phyloP scores from a whole-genome alignment of 1,140 invertebrate species.

The Sipha flava region DNA sequence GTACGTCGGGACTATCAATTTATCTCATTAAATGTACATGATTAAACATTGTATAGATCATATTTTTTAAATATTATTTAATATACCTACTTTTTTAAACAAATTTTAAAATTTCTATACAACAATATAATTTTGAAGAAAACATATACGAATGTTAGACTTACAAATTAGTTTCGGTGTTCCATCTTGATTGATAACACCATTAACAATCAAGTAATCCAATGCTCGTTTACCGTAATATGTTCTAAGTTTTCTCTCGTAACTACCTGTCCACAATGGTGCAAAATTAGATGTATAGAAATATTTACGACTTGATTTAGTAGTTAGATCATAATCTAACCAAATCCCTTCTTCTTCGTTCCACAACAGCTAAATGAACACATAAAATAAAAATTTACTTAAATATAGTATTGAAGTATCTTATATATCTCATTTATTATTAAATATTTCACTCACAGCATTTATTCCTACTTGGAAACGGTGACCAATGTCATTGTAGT shows the following conservation, averaged over 20 bases:
- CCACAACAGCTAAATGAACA: conserved; percentile 54
- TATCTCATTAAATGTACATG: too few species aligned
- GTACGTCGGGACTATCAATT: too few species aligned
- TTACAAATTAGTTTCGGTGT: conserved; percentile 15
- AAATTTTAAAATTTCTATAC: too few species aligned
- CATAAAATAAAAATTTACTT: not conserved
- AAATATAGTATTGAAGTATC: too few species aligned
- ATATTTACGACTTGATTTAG: conserved; percentile 45
- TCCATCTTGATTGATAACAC: conserved; percentile 23
- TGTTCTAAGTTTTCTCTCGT: conserved; percentile 38
- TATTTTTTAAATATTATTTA: too few species aligned
- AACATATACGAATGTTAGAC: too few species aligned
- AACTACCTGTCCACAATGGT: conserved; percentile 60
- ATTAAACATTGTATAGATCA: too few species aligned
- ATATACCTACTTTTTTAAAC: too few species aligned
- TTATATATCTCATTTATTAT: conserved; percentile 37
- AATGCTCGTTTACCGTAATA: conserved; percentile 23
- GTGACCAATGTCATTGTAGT: conserved; percentile 46
- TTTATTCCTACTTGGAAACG: conserved; percentile 45
- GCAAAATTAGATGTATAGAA: conserved; percentile 67
- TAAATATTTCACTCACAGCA: conserved; percentile 33
- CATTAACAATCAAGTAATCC: conserved; percentile 18
- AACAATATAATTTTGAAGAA: too few species aligned
- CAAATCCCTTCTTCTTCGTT: conserved; percentile 59
- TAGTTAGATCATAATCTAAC: conserved; percentile 60